A percentile compares a stretch with the other conserved stretches of the same genome.
These are phyloP conservation scores for Percopsis omiscomaycus DNA, from an alignment of 2,797 vertebrate species.

Conservation along the genomic window DNA sequence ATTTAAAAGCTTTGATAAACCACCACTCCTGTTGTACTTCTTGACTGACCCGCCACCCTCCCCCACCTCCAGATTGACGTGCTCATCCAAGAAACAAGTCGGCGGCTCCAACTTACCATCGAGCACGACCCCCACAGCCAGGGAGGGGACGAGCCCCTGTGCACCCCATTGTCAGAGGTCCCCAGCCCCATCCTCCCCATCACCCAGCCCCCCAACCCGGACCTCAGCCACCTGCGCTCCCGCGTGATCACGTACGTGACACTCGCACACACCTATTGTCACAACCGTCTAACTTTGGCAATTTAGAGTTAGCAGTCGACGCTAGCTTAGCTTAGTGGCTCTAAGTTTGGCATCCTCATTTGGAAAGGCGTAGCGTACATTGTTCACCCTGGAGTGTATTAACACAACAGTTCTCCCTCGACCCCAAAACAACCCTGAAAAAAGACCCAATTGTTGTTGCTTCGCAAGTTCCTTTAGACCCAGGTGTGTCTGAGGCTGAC, in stretches of 20 bases:
- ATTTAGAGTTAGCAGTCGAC: too few species aligned
- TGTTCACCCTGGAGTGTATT: too few species aligned
- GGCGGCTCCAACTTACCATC: slow-evolving; percentile 92
- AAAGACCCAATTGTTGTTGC: too few species aligned
- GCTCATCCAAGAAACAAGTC: slow-evolving; percentile 94
- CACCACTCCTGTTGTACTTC: neutral
- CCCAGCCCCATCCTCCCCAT: slow-evolving; percentile 77
- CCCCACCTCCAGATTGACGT: slow-evolving; percentile 85
- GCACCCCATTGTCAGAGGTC: slow-evolving; percentile 69
- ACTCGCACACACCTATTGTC: neutral
- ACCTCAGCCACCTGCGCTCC: slow-evolving; percentile 71
- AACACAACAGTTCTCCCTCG: too few species aligned
- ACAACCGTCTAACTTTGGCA: neutral
- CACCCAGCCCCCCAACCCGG: slow-evolving; percentile 71
- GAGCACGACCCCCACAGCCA: slow-evolving; percentile 90
- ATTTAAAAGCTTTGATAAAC: neutral
- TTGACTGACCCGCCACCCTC: neutral
- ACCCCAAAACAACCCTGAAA: too few species aligned
- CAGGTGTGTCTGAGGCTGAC: too few species aligned
- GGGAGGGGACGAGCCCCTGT: slow-evolving; percentile 58
- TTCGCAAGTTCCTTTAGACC: too few species aligned
- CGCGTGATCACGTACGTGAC: slow-evolving; percentile 85
- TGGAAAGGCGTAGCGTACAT: neutral
- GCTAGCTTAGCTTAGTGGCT: too few species aligned
- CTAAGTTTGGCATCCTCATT: too few species aligned